Evolutionary conservation across 2,888 invertebrate genomes (phyloP).

Genomic region (Acanthosepion lycidas): DNA sequence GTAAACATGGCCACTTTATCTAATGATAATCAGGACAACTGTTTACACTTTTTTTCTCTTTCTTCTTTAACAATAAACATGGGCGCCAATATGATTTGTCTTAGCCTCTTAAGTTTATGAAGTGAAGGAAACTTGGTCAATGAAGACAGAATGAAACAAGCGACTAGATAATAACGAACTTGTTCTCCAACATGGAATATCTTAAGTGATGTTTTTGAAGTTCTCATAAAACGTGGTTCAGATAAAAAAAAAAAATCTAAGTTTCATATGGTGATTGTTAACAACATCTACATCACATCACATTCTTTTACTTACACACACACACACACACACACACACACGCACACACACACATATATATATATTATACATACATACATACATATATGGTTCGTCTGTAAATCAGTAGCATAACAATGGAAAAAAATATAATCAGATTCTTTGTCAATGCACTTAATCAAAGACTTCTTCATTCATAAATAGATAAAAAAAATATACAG

Average conservation of each 20-base stretch:
- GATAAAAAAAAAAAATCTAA: neutral
- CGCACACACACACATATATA: too few species aligned
- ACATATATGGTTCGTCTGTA: too few species aligned
- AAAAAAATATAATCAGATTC: too few species aligned
- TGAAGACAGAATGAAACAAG: neutral
- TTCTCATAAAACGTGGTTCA: neutral
- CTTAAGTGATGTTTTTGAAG: neutral
- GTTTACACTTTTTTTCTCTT: neutral
- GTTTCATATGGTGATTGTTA: neutral
- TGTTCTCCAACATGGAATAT: neutral
- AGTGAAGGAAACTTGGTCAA: neutral
- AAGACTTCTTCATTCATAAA: too few species aligned
- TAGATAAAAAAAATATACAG: too few species aligned
- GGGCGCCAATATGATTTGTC: neutral
- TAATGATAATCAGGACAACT: neutral
- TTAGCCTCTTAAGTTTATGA: neutral
- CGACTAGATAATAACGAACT: neutral
- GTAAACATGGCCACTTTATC: neutral
- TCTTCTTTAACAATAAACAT: neutral
- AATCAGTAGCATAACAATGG: too few species aligned
- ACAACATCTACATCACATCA: too few species aligned
- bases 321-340: too few species aligned
- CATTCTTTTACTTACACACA: too few species aligned
- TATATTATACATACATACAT: too few species aligned
- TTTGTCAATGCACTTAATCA: too few species aligned